phyloP scores from a whole-genome alignment of 1,140 invertebrate species.

The Temnothorax curvispinosus region DNA sequence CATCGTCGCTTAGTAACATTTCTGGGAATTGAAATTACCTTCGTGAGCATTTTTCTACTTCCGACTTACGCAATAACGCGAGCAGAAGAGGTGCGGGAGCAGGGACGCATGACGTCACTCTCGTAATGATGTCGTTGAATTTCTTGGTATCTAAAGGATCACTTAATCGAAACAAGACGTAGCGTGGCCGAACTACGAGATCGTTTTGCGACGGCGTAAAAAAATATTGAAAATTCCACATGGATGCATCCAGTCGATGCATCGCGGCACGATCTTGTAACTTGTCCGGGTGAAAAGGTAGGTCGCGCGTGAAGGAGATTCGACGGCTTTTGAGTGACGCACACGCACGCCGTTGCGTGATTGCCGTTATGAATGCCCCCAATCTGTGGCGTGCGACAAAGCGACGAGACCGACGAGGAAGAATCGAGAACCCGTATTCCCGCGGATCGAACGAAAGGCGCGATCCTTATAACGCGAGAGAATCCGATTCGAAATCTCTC shows the following conservation, averaged over 20 bases:
- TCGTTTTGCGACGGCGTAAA: not conserved
- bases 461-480: not conserved
- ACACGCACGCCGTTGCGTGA: conserved; percentile 81
- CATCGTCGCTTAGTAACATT: not conserved
- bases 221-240: not conserved
- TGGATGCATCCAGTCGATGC: not conserved
- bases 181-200: not conserved
- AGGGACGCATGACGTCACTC: not conserved
- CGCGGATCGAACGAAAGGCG: not conserved
- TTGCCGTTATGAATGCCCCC: conserved; percentile 64
- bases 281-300: conserved; percentile 73
- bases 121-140: not conserved
- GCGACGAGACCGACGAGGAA: not conserved
- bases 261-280: not conserved
- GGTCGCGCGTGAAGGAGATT: conserved; percentile 76
- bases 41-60: conserved; percentile 65
- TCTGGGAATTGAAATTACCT: conserved; percentile 61
- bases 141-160: not conserved
- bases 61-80: conserved; percentile 59
- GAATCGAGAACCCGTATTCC: not conserved
- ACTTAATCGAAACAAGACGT: not conserved
- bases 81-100: not conserved
- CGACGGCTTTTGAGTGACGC: conserved; percentile 81
- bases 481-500: not conserved
- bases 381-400: conserved; percentile 38